Base-by-base conservation (phyloP, 2,888 invertebrate genomes). In the Aspidapion aeneum region DNA sequence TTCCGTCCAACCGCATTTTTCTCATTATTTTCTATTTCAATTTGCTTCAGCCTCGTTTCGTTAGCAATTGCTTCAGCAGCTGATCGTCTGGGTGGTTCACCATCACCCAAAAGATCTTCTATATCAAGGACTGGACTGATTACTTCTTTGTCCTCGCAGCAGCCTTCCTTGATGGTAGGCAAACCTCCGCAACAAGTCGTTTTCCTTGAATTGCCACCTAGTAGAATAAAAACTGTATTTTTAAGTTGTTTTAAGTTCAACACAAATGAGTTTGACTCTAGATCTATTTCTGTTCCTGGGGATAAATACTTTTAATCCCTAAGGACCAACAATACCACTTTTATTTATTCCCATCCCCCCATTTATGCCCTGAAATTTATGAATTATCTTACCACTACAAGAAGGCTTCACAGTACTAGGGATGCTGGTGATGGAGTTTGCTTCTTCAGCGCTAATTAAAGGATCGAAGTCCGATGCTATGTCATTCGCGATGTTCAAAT, bases 401-500 rank as follows among this genome's bases (percentile, higher is more conserved):
- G 69, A 69, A 58, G 69, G 70, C 2, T 70, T 67, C 16, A 70
- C 66, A 2, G 71, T 67, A 57, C 63, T 68, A 5, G 68, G 61
- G 12, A 3, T 12, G 35, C 12, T 35, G 56, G 63, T 61, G 16
- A 62, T 63, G 1, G 70, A 65, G 20, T 66, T 66, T 21, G 66
- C 69, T 60, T 69, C 70, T 60, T 75, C 75, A 22, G 72, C 69
- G 17, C 75, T 76, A 21, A 70, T 71, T 22, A 63, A 64, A n/a
- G 63, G 62, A 17, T 69, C 70, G 48, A 67, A 66, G 55, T 75
- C 74, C 19, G 80, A 79, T 18, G 82, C 82, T 3, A 86, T 77
- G 64, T 87, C 88, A 18, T 85, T 83, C 0, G 86, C 82, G n/a
- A 86, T 78, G 1, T 85, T 83, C 64, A 85, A 78, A 75, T 88